phyloP scores from a whole-genome alignment of 2,113 vertebrate species.

The Azemiops feae region DNA sequence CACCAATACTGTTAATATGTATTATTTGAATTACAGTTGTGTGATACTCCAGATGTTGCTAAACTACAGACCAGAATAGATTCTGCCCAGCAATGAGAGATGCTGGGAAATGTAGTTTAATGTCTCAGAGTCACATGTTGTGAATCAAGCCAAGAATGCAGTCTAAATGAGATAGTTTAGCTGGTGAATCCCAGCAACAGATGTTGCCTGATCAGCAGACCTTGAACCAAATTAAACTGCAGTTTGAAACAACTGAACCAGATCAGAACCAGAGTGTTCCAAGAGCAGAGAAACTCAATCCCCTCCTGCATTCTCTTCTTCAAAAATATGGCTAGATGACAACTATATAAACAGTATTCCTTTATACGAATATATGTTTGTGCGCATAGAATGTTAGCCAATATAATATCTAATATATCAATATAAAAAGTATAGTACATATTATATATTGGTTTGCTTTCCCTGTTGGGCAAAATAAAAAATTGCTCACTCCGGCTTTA shows the following conservation, averaged over 20 bases:
- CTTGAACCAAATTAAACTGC: background rate
- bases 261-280: background rate
- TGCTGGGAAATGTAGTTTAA: background rate
- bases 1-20: background rate
- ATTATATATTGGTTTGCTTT: background rate
- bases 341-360: background rate
- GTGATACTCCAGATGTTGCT: background rate
- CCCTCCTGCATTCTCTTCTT: background rate
- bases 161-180: background rate
- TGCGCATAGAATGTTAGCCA: background rate
- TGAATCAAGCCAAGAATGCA: background rate
- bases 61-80: background rate
- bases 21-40: background rate
- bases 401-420: background rate
- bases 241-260: background rate
- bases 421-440: background rate
- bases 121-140: background rate
- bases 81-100: background rate
- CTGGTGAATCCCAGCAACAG: background rate
- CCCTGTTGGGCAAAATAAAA: background rate
- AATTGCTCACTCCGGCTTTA: background rate
- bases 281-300: background rate
- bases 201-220: background rate
- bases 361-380: background rate
- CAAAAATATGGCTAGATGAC: background rate